Conservation (phyloP, 1,140 invertebrate genomes). For the Belonocnema kinseyi region DNA sequence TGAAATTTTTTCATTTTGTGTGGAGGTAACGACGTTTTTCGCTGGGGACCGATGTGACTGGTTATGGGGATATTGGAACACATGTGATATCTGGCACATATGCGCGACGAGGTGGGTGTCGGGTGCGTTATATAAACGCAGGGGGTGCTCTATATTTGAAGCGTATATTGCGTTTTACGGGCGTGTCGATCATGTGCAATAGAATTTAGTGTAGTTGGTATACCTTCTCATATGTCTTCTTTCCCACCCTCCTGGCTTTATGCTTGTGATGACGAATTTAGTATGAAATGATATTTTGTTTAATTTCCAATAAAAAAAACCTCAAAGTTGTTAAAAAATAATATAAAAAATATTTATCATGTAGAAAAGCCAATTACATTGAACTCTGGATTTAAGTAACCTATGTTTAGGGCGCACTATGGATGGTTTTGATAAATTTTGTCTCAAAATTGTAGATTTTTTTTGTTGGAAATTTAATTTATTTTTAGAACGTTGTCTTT, state of each 20-base stretch:
- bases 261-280: neutral
- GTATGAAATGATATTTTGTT: neutral
- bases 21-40: neutral
- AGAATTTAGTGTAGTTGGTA: neutral
- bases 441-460: too few relatives aligned
- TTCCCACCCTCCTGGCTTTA: neutral
- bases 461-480: too few relatives aligned
- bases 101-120: neutral
- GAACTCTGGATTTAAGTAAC: too few relatives aligned
- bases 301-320: too few relatives aligned
- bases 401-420: too few relatives aligned
- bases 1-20: neutral
- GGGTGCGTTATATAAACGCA: neutral
- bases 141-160: neutral
- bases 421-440: too few relatives aligned
- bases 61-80: constrained; percentile 18
- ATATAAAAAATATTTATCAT: too few relatives aligned
- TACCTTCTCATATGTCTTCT: constrained; percentile 6
- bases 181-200: neutral
- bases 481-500: too few relatives aligned
- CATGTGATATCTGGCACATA: constrained; percentile 30
- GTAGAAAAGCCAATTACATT: too few relatives aligned
- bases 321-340: too few relatives aligned
- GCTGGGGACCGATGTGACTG: neutral
- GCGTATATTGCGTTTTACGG: constrained; percentile 4